Evolutionary conservation across 2,888 invertebrate species (phyloP), one percentile per base, ranked within the genome.

Genomic region (Callosobruchus maculatus): DNA sequence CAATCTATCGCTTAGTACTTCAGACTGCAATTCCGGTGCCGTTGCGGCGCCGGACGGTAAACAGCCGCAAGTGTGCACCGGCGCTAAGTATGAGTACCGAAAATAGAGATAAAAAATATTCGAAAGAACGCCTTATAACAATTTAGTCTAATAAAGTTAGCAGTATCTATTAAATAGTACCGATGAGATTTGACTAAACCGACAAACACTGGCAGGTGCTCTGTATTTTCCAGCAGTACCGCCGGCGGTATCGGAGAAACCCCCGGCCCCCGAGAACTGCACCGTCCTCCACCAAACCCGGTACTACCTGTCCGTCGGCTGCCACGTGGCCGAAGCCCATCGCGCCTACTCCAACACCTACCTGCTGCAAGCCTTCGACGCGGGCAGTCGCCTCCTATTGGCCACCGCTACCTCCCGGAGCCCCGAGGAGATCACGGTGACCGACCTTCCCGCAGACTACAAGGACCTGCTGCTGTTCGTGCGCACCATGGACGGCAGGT

Each of bases 361-460:
- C 82, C 84, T 90, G 71, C 86, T 90, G 78, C 90, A 90, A 83
- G 89, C 88, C 74, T 90, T 87, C 84, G 89, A 89, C 79, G 89
- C 89, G 66, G 87, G 87, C 77, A 88, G 88, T 72, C 86, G 89
- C 22, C 85, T 87, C 71, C 85, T 90, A 72, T 82, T 89, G 77
- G 89, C 88, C 73, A 89, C 89, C 70, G 85, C 89, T 21, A 89
- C 88, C 30, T 89, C 89, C 68, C 84, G 86, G 78, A 86, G 86
- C 72, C 87, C 89, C 30, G 86, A 87, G 75, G 85, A 87, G 78
- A 87, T 89, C 78, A 87, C 87, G 78, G 86, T 89, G 73, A 86
- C 86, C 75, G 82, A 88, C 78, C 84, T 89, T 73, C 88, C 89
- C 22, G 84, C 83, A 68, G 87, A 87, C 73, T 80, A 82, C 74